These are phyloP conservation scores for Gymnopithys bicolor DNA, from an alignment of 2,797 vertebrate species.

Conservation along the genomic window DNA sequence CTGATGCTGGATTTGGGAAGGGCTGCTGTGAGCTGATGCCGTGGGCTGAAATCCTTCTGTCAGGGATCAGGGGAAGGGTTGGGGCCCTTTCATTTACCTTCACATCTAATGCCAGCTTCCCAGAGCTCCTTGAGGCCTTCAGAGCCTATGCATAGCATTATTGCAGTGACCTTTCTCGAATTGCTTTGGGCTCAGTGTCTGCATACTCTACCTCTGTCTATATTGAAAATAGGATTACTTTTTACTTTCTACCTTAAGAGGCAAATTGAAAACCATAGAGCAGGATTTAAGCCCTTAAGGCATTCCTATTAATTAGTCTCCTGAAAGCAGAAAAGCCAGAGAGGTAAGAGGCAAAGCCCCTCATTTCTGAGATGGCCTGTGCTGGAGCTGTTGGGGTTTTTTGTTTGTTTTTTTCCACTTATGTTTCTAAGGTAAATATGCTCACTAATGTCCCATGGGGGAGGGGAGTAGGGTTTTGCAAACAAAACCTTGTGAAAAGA, in stretches of 20 bases:
- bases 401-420: neutral
- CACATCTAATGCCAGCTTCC: neutral
- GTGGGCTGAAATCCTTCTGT: neutral
- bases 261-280: neutral
- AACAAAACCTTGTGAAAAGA: conserved; percentile 55
- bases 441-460: neutral
- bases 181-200: neutral
- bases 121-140: neutral
- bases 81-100: neutral
- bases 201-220: neutral
- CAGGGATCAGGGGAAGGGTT: neutral
- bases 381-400: neutral
- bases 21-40: neutral
- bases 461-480: neutral
- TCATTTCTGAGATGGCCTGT: neutral
- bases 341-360: neutral
- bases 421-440: neutral
- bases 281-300: neutral
- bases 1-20: neutral
- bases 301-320: neutral
- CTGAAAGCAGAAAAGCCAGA: neutral
- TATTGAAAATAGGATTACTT: conserved; percentile 14
- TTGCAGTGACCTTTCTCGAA: neutral
- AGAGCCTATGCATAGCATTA: neutral
- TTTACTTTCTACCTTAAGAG: neutral